Percentiles rank a stretch among this genome's conserved stretches.
Conservation (phyloP, 2,113 vertebrate species). For the Pelmatolapia mariae region DNA sequence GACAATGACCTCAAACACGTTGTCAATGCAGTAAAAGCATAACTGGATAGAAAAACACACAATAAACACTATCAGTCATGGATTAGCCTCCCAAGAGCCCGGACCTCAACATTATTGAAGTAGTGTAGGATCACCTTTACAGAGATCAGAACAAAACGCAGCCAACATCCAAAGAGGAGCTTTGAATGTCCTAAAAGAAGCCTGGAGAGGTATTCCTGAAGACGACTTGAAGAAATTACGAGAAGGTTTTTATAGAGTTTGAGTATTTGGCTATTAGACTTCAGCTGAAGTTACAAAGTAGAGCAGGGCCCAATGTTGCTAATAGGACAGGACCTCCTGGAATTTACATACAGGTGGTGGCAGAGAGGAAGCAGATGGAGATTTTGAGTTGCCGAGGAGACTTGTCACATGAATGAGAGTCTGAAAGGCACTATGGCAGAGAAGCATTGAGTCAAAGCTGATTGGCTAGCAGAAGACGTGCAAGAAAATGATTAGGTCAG, state of each 20-base stretch:
- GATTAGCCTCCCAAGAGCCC: not conserved
- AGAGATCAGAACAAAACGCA: not conserved
- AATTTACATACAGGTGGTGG: not conserved
- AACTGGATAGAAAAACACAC: not conserved
- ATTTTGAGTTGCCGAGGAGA: not conserved
- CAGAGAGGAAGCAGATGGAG: not conserved
- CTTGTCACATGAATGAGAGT: not conserved
- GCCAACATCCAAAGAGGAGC: not conserved
- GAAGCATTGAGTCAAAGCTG: not conserved
- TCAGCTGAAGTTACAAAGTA: not conserved
- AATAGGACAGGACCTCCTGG: not conserved
- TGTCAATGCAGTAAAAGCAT: not conserved
- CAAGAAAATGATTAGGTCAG: not conserved
- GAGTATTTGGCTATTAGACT: not conserved
- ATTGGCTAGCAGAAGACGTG: not conserved
- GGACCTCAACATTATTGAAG: not conserved
- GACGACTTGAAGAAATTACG: not conserved
- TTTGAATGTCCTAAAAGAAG: not conserved
- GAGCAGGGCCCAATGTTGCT: not conserved
- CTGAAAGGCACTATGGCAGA: not conserved
- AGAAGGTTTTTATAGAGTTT: not conserved
- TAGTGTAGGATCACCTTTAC: not conserved
- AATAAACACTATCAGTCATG: not conserved
- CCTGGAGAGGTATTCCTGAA: not conserved
- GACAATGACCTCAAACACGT: not conserved